These are phyloP conservation scores for Platichthys stellatus DNA, from an alignment of 2,113 vertebrate species.

Conservation along the genomic window DNA sequence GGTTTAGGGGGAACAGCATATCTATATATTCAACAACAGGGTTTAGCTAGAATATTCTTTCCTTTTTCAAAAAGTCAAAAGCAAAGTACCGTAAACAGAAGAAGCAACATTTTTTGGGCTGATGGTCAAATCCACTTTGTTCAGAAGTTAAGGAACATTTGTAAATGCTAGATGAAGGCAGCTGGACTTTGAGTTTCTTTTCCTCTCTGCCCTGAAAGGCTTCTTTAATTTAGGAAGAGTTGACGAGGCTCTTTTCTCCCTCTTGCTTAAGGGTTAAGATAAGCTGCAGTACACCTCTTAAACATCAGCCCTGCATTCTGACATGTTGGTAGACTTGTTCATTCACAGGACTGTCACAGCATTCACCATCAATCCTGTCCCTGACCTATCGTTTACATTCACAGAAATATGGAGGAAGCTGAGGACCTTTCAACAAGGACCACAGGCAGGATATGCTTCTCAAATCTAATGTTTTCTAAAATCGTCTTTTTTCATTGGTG, in stretches of 20 bases:
- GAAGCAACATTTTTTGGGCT: too few species aligned
- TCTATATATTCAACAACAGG: too few species aligned
- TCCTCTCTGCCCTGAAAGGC: background rate
- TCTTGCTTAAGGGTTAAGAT: background rate
- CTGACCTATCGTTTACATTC: background rate
- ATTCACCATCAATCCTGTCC: background rate
- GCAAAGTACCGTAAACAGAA: background rate
- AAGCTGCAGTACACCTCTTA: background rate
- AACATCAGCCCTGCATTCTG: background rate
- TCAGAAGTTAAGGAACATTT: background rate
- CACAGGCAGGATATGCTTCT: background rate
- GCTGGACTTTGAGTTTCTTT: background rate
- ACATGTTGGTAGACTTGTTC: background rate
- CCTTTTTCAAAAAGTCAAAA: background rate
- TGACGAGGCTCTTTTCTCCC: background rate
- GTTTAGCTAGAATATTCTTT: background rate
- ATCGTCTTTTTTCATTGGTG: background rate
- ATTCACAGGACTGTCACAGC: background rate
- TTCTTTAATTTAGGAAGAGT: background rate
- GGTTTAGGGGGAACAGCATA: too few species aligned
- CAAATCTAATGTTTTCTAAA: background rate
- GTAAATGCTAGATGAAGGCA: background rate
- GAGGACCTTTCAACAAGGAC: background rate
- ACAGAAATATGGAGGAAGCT: constrained; percentile 17
- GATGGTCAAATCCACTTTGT: too few species aligned